Percentiles rank a stretch among this genome's conserved stretches.
These are phyloP conservation scores for Lanius ludovicianus DNA, from an alignment of 2,113 vertebrate genomes.

Conservation along the genomic window DNA sequence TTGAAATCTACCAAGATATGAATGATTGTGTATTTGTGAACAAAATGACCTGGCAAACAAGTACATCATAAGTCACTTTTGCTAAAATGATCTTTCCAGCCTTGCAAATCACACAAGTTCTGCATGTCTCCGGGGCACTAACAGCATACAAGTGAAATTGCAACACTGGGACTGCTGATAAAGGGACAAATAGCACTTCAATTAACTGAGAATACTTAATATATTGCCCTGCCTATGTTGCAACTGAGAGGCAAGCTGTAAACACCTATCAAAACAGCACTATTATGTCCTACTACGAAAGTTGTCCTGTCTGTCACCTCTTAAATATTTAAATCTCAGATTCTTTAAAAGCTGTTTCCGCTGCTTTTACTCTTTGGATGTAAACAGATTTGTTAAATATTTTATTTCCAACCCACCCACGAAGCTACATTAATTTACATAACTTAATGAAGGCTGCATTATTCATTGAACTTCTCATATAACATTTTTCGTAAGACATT, in stretches of 20 bases:
- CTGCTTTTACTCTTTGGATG: neutral
- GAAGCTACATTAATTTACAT: conserved; percentile 56
- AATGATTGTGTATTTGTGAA: neutral
- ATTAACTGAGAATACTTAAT: neutral
- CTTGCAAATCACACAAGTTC: neutral
- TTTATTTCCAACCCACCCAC: conserved; percentile 56
- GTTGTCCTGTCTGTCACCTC: neutral
- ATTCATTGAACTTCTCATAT: conserved; percentile 62
- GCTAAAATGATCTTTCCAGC: neutral
- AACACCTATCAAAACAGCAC: neutral
- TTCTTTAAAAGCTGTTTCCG: conserved; percentile 37
- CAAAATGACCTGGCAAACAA: conserved; percentile 15
- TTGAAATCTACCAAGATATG: neutral
- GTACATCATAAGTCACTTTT: neutral
- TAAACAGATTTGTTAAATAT: conserved; percentile 61
- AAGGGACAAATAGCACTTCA: neutral
- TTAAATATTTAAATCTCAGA: conserved; percentile 47
- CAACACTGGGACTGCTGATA: neutral
- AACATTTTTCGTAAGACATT: conserved; percentile 53
- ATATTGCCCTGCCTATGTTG: neutral
- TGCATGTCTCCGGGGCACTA: neutral
- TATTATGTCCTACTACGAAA: neutral
- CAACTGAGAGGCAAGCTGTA: neutral
- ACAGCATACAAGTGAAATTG: neutral
- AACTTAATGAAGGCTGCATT: conserved; percentile 62